Percentiles rank a stretch among this genome's conserved stretches.
Conservation (phyloP, 2,113 vertebrate genomes). For the Seriola aureovittata region DNA sequence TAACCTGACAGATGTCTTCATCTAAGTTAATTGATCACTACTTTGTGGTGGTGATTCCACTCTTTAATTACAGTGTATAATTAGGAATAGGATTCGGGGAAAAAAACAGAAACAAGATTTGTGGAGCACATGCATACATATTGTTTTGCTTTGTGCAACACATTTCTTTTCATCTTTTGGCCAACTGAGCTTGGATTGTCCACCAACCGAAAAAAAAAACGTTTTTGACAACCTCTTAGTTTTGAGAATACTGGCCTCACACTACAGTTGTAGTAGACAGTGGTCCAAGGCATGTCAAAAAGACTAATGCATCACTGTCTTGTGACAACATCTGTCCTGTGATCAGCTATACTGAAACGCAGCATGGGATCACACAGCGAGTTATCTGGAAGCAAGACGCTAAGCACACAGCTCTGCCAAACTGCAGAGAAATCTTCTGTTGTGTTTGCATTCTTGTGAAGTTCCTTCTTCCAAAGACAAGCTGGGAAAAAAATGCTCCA, state of each 20-base stretch:
- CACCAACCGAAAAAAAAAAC: not conserved
- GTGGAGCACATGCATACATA: not conserved
- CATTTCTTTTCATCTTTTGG: not conserved
- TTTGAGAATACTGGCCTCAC: not conserved
- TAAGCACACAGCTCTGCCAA: not conserved
- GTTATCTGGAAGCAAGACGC: not conserved
- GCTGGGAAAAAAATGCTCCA: conserved; percentile 36
- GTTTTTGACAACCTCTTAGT: too few relatives aligned
- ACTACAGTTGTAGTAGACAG: not conserved
- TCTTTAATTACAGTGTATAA: not conserved
- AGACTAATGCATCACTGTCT: not conserved
- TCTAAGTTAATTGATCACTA: not conserved
- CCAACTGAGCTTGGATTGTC: not conserved
- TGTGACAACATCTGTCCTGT: conserved; percentile 13
- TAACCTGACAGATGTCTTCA: not conserved
- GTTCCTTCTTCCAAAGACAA: not conserved
- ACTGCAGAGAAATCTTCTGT: conserved; percentile 10
- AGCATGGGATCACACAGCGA: conserved; percentile 21
- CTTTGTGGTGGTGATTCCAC: not conserved
- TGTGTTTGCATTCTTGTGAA: conserved; percentile 40
- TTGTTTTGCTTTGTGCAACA: not conserved
- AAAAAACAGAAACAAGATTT: not conserved
- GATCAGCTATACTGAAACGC: conserved; percentile 10
- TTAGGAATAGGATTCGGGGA: not conserved
- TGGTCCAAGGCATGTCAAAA: not conserved